These are phyloP conservation scores for Trachythela sp. DNA, from an alignment of 64 coral and sea anemone species.

Conservation along the genomic window DNA sequence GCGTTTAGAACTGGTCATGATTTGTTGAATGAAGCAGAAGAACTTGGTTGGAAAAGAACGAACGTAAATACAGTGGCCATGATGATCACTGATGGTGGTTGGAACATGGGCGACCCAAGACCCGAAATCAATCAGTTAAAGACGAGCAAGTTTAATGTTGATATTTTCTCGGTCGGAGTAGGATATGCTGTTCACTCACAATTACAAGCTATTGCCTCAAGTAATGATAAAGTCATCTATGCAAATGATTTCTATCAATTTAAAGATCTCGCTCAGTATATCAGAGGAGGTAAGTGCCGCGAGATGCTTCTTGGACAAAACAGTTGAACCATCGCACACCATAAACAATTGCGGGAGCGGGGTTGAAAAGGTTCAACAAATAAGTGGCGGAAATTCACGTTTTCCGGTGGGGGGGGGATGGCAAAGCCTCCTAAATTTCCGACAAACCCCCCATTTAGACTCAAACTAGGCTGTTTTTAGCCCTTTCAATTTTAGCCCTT, in stretches of 20 bases:
- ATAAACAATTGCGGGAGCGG: too few species aligned
- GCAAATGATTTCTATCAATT: constrained; percentile 60
- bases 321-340: too few species aligned
- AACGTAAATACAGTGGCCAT: constrained; percentile 80
- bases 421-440: too few species aligned
- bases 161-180: constrained; percentile 80
- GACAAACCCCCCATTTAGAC: too few species aligned
- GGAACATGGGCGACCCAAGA: constrained; percentile 68
- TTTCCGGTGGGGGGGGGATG: too few species aligned
- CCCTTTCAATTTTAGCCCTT: too few species aligned
- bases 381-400: too few species aligned
- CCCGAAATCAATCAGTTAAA: constrained; percentile 41
- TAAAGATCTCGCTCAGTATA: constrained; percentile 68
- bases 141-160: constrained; percentile 47
- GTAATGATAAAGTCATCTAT: constrained; percentile 52
- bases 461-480: too few species aligned
- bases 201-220: constrained; percentile 56
- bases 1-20: constrained; percentile 36
- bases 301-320: background rate
- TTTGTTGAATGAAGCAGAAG: constrained; percentile 38
- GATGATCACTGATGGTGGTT: constrained; percentile 84
- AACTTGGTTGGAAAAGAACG: constrained; percentile 38
- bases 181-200: constrained; percentile 49
- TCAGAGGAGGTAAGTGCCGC: constrained; percentile 68
- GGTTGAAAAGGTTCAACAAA: too few species aligned